Evolutionary conservation across 2,113 vertebrate species (phyloP), one percentile per base, ranked within the genome.

Genomic region (Atractosteus spatula): DNA sequence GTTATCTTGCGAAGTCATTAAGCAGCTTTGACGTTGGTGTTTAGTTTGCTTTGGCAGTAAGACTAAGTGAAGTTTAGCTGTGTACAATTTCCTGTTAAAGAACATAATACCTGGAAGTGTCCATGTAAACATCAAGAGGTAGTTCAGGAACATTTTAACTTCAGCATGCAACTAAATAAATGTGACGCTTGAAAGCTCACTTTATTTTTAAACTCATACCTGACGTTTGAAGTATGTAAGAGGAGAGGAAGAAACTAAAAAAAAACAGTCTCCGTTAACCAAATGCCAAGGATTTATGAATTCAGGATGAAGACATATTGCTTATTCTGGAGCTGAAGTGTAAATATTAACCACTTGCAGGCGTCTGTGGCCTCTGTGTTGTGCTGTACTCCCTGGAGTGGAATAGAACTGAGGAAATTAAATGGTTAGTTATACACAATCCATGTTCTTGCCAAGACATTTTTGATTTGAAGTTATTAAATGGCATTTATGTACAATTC

Each of bases 71-170:
- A 12, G 59, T 66, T 2, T 61, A 14, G 17, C 10, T 66, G 29
- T 63, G 7, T 16, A 57, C 51, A 4, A 69, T 63, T 79, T 69
- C 65, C 72, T 67, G 3, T 64, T 8, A 7, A 29, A 11, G 55
- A 68, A 61, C 42, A 78, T 62, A 88, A 85, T 85, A 79, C 79
- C 82, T 84, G 83, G 79, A 87, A 84, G 70, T 71, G 65, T 75
- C 47, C 55, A 41, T 71, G 3, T 68, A 66, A 64, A 64, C 42
- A 16, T 43, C 59, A 65, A 55, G 65, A 67, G 79, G 81, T 77
- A 66, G 73, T 78, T 74, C 77, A 76, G 76, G 79, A 78, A 79
- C 76, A 72, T 70, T 74, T 82, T 7, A 75, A 66, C 10, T 56
- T 10, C 8, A 44, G 11, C 71, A 57, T 42, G 14, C 41, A 59